A percentile compares a stretch with the other conserved stretches of the same genome.
Evolutionary conservation across 2,888 invertebrate species (phyloP).

Genomic region (Synanthedon vespiformis): DNA sequence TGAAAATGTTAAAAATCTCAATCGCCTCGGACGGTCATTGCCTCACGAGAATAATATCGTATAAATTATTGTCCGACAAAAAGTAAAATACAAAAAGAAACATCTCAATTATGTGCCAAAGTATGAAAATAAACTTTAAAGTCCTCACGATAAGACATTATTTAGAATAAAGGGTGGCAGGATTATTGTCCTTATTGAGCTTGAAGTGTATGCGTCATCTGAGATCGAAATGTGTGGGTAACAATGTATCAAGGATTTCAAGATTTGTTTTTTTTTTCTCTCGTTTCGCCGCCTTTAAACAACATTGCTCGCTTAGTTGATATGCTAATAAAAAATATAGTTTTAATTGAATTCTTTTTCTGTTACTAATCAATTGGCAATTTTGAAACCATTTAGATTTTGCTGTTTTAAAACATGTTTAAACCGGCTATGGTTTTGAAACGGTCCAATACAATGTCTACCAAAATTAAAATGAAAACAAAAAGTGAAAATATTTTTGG

Average conservation of each 20-base stretch:
- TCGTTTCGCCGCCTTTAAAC: conserved; percentile 17
- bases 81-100: conserved; percentile 17
- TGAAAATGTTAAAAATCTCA: conserved; percentile 23
- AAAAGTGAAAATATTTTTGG: too few species aligned
- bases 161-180: conserved; percentile 9
- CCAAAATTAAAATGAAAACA: too few species aligned
- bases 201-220: conserved; percentile 37
- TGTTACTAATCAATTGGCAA: background rate
- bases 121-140: conserved; percentile 1
- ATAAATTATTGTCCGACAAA: conserved; percentile 25
- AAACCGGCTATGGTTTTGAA: too few species aligned
- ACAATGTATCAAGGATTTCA: conserved; percentile 52
- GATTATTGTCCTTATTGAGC: conserved; percentile 8
- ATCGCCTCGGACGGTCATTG: conserved; percentile 20
- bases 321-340: conserved; percentile 42
- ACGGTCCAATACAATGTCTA: too few species aligned
- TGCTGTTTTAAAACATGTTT: too few species aligned
- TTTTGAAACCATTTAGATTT: too few species aligned
- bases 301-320: conserved; percentile 25
- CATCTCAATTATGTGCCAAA: conserved; percentile 25
- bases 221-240: conserved; percentile 46
- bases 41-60: conserved; percentile 27
- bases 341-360: conserved; percentile 17
- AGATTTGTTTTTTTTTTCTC: conserved; percentile 32
- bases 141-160: conserved; percentile 8